phyloP scores from a whole-genome alignment of 2,888 invertebrate species.

The Eilema sororculum region DNA sequence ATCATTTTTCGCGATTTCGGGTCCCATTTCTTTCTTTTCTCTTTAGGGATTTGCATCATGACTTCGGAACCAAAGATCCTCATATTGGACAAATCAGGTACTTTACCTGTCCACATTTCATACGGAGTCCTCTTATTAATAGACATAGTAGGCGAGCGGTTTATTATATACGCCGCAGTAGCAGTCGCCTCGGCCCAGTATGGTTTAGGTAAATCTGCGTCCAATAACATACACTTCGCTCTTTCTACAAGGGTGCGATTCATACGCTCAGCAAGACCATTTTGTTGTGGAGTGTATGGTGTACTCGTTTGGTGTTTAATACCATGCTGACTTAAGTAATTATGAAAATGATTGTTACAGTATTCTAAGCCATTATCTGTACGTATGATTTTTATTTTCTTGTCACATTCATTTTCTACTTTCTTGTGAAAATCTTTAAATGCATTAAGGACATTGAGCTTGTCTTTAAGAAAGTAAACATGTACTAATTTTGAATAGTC shows the following conservation, averaged over 20 bases:
- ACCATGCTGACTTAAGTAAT: constrained; percentile 10
- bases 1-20: not conserved
- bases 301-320: constrained; percentile 21
- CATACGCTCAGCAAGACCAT: constrained; percentile 19
- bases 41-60: too few relatives aligned
- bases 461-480: constrained; percentile 1
- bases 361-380: constrained; percentile 34
- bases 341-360: constrained; percentile 24
- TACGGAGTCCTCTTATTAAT: too few relatives aligned
- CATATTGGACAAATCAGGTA: too few relatives aligned
- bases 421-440: constrained; percentile 14
- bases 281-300: constrained; percentile 32
- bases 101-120: too few relatives aligned
- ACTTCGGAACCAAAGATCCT: too few relatives aligned
- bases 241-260: constrained; percentile 9
- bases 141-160: too few relatives aligned
- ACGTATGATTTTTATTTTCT: constrained; percentile 31
- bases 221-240: too few relatives aligned
- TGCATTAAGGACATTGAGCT: too few relatives aligned
- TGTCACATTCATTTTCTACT: constrained; percentile 35
- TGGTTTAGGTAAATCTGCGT: too few relatives aligned
- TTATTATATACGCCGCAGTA: too few relatives aligned
- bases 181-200: too few relatives aligned
- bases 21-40: constrained; percentile 6
- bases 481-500: constrained; percentile 13